phyloP scores from a whole-genome alignment of 2,797 vertebrate genomes.

The Heliangelus exortis region DNA sequence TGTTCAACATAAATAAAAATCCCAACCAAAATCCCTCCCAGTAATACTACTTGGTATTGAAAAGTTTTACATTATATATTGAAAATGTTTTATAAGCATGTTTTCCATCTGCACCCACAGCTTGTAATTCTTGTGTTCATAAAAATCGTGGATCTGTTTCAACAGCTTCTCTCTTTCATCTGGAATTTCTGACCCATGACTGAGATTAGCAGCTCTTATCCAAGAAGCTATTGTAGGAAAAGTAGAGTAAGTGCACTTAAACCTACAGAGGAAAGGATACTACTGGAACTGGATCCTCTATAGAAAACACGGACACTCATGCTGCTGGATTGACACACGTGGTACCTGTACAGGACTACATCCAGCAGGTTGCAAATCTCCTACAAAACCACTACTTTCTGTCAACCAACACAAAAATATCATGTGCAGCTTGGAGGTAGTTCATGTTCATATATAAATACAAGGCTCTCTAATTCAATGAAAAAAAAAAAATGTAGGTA shows the following conservation, averaged over 20 bases:
- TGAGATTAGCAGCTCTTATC: constrained; percentile 27
- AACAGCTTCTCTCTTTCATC: background rate
- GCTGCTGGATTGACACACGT: background rate
- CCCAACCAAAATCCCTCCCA: background rate
- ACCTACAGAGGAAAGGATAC: background rate
- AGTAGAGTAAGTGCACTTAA: background rate
- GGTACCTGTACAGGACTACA: background rate
- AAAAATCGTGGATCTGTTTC: background rate
- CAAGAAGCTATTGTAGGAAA: constrained; percentile 34
- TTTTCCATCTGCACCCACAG: background rate
- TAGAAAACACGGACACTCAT: background rate
- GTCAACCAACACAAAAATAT: background rate
- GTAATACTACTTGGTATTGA: background rate
- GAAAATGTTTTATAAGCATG: background rate
- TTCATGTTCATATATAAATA: background rate
- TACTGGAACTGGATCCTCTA: background rate
- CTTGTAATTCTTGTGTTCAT: background rate
- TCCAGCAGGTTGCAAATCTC: background rate
- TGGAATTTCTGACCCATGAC: constrained; percentile 11
- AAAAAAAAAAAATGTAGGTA: background rate
- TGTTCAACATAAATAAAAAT: background rate
- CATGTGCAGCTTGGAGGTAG: background rate
- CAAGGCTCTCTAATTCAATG: too few species aligned
- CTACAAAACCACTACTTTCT: background rate
- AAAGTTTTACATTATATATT: background rate